These are phyloP conservation scores for Acrobasis consociella DNA, from an alignment of 2,888 invertebrate genomes.

Conservation along the genomic window DNA sequence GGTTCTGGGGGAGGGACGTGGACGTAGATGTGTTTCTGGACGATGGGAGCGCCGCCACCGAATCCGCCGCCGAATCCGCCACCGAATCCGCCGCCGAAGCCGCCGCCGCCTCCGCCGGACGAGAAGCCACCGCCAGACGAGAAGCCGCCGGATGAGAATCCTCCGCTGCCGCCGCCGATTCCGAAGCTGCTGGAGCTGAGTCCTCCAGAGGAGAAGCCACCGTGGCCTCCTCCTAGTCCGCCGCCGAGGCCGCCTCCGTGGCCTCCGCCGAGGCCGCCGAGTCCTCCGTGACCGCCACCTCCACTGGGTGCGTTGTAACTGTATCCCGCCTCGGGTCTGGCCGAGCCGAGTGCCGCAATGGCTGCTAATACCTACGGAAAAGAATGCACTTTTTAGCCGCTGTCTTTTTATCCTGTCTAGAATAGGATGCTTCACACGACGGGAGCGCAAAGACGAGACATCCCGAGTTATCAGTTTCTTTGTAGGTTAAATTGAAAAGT, in stretches of 20 bases:
- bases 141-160: constrained; percentile 43
- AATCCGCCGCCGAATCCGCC: constrained; percentile 67
- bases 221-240: constrained; percentile 43
- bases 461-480: not conserved
- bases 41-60: constrained; percentile 78
- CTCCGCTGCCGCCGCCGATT: constrained; percentile 52
- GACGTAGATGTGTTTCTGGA: constrained; percentile 92
- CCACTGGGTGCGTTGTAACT: constrained; percentile 80
- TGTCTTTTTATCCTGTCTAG: not conserved
- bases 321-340: constrained; percentile 84
- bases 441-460: not conserved
- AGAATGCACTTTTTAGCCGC: constrained; percentile 38
- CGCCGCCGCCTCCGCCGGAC: constrained; percentile 53
- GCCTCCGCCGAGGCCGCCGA: constrained; percentile 49
- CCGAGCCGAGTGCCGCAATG: constrained; percentile 82
- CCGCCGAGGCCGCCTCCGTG: constrained; percentile 49
- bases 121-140: constrained; percentile 51
- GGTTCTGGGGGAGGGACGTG: constrained; percentile 93
- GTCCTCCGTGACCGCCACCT: constrained; percentile 57
- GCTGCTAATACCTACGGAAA: constrained; percentile 75
- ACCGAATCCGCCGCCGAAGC: constrained; percentile 56
- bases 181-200: constrained; percentile 67
- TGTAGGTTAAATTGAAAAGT: no score
- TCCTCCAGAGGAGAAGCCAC: constrained; percentile 61
- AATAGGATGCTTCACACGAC: not conserved